Base-by-base conservation (phyloP, 2,113 vertebrate species). In the Xenus cinereus region DNA sequence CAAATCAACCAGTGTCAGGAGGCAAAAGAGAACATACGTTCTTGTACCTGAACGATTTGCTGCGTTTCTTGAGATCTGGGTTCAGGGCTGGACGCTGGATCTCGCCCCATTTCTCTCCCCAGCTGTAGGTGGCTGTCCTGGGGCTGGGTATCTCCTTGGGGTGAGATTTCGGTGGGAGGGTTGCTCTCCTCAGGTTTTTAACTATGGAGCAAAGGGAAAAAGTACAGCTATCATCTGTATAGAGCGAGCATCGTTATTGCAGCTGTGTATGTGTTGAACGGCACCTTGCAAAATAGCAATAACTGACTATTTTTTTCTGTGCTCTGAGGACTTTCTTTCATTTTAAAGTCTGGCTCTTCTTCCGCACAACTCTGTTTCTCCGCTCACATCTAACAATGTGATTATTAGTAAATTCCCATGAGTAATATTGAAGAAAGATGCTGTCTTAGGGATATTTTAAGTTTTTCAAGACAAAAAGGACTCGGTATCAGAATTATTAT, bases 401-500 rank as follows among this genome's bases (percentile, higher is more conserved):
- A 88, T 90, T 92, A 92, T 92, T 95, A 84, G 68, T 75, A 72
- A 93, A 92, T 89, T 89, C 87, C 73, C 75, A 14, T 33, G 73
- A 80, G 83, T 74, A 39, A 30, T 68, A 68, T 81, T 78, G 64
- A 67, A 88, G 37, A 92, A 84, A 87, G 50, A 60, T 88, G 60
- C 83, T 94, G 64, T 90, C 56, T 59, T 93, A 81, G 39, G 76
- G 62, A 84, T 91, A 84, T 81, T 94, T 78, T 72, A 81, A 78
- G 73, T 91, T 95, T 95, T 95, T 78, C 69, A 87, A 87, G 69
- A 75, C 56, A 68, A 81, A 94, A 89, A 94, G 57, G 64, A 57
- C 57, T 91, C 62, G 7, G 37, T 93, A 89, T 96, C 93, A 89
- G 73, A 95, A 91, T 94, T 93, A 50, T 94, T 96, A 95, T 97